Evolutionary conservation across 2,888 invertebrate genomes (phyloP).

Genomic region (Parasteatoda lunata): DNA sequence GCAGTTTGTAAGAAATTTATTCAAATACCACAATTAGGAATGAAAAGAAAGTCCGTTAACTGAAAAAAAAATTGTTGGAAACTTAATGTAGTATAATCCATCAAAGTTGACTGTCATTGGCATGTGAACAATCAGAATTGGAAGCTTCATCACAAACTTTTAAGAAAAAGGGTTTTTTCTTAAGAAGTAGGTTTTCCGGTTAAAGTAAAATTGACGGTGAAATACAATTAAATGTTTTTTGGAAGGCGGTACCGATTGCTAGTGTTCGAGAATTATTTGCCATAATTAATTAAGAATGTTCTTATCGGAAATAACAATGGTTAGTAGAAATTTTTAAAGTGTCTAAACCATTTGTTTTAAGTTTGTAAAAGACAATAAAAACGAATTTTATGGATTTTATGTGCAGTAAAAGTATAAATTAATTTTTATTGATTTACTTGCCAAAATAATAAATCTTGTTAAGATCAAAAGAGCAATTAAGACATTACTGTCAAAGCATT

Average conservation of each 20-base stretch:
- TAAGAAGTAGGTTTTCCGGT: slow-evolving; percentile 22
- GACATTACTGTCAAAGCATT: no score
- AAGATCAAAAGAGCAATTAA: no score
- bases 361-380: slow-evolving; percentile 35
- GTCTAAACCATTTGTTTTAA: slow-evolving; percentile 42
- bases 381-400: no score
- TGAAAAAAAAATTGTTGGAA: slow-evolving; percentile 19
- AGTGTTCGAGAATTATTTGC: slow-evolving; percentile 47
- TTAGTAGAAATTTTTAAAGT: slow-evolving; percentile 44
- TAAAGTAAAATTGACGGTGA: slow-evolving; percentile 48
- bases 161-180: slow-evolving; percentile 11
- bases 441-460: no score
- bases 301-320: slow-evolving; percentile 32
- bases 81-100: slow-evolving; percentile 40
- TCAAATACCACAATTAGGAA: slow-evolving; percentile 42
- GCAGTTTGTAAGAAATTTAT: slow-evolving; percentile 21
- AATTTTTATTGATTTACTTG: no score
- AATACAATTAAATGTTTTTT: slow-evolving; percentile 54
- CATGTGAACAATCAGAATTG: slow-evolving; percentile 45
- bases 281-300: slow-evolving; percentile 58
- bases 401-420: no score
- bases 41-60: slow-evolving; percentile 37
- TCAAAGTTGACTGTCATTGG: slow-evolving; percentile 44
- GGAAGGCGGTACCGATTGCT: slow-evolving; percentile 11
- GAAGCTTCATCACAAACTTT: slow-evolving; percentile 35